phyloP scores from a whole-genome alignment of 2,797 vertebrate genomes.

The Lacerta viridis region DNA sequence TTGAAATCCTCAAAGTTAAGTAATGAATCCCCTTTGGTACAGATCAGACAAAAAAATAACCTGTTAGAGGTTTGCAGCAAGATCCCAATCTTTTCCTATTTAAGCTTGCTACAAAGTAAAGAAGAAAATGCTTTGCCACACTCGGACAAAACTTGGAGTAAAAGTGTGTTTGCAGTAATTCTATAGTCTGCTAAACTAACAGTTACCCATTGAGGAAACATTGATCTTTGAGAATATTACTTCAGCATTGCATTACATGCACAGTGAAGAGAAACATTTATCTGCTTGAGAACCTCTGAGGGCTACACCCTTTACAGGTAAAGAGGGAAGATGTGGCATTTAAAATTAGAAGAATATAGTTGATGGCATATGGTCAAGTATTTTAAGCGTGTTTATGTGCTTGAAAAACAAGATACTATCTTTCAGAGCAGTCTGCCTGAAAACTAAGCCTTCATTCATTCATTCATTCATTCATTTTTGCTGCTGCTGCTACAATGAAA shows the following conservation, averaged over 20 bases:
- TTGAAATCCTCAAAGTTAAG: background rate
- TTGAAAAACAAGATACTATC: background rate
- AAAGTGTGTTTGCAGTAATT: conserved; percentile 1
- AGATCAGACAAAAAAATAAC: conserved; percentile 23
- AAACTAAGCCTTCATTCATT: background rate
- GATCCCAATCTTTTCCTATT: conserved; percentile 20
- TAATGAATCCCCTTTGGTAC: conserved; percentile 14
- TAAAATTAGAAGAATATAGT: conserved; percentile 17
- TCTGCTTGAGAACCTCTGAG: background rate
- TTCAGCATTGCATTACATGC: background rate
- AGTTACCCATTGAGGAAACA: conserved; percentile 17
- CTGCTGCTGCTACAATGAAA: background rate
- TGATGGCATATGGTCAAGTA: background rate
- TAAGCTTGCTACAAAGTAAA: background rate
- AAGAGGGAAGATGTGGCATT: background rate
- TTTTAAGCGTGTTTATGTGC: background rate
- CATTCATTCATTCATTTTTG: background rate
- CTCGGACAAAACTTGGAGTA: conserved; percentile 1
- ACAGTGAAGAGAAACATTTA: background rate
- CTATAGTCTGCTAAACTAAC: background rate
- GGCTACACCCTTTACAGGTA: background rate
- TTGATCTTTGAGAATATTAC: background rate
- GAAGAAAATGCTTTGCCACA: background rate
- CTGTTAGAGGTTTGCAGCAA: conserved; percentile 9
- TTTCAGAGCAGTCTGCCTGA: background rate